Percentiles rank a stretch among this genome's conserved stretches.
Evolutionary conservation across 2,888 invertebrate species (phyloP).

Genomic region (Dysmachus trigonus): DNA sequence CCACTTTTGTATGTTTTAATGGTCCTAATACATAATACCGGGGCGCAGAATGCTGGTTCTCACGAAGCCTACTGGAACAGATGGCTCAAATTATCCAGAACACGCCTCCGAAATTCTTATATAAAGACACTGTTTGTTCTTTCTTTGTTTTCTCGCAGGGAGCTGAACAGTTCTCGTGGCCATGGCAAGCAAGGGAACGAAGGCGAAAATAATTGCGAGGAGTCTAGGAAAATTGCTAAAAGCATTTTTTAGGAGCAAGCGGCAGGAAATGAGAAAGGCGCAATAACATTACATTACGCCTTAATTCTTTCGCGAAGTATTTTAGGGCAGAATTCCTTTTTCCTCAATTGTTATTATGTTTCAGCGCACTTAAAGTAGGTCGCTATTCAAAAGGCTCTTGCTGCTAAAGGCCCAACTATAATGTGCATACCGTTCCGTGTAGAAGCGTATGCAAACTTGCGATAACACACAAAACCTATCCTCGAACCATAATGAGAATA

Average conservation of each 20-base stretch:
- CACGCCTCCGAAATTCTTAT: background rate
- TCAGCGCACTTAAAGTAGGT: background rate
- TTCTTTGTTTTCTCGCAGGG: background rate
- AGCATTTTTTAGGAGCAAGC: background rate
- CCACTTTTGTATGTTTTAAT: background rate
- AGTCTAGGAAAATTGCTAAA: background rate
- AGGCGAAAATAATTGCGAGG: background rate
- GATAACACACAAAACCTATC: no score
- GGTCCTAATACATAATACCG: background rate
- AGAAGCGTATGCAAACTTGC: no score
- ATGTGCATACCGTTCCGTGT: no score
- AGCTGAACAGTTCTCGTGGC: background rate
- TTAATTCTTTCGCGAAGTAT: background rate
- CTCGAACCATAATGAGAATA: no score
- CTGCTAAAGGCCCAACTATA: background rate
- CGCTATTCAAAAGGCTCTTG: background rate
- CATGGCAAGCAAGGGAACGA: background rate
- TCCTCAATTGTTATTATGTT: background rate
- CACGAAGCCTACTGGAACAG: background rate
- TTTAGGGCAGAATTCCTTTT: background rate
- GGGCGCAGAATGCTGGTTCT: background rate
- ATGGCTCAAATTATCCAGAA: slow-evolving; percentile 6
- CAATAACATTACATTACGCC: background rate
- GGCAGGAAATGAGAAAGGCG: background rate
- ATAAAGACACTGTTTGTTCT: background rate